A percentile compares a stretch with the other conserved stretches of the same genome.
Evolutionary conservation across 2,888 invertebrate genomes (phyloP).

Genomic region (Tipula vernalis): DNA sequence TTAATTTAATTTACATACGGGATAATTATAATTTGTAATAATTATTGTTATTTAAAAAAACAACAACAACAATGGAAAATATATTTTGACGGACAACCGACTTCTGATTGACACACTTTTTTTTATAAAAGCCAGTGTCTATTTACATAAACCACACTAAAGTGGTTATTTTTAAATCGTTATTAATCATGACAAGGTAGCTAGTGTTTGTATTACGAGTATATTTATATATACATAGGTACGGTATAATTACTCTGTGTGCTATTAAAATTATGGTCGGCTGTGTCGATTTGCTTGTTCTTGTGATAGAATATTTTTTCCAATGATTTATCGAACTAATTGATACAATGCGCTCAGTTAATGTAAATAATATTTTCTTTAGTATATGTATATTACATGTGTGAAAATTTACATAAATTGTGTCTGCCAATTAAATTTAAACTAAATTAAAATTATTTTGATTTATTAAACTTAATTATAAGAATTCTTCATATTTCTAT

Average conservation of each 20-base stretch:
- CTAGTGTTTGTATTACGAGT: too few species aligned
- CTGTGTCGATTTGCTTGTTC: not conserved
- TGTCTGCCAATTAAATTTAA: not conserved
- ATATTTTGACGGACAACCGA: not conserved
- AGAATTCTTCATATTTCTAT: not conserved
- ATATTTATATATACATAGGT: too few species aligned
- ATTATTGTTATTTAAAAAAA: not conserved
- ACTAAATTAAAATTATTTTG: not conserved
- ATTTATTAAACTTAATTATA: not conserved
- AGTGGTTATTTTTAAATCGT: not conserved
- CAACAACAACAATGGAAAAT: not conserved
- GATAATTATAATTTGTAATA: not conserved
- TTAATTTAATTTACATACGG: not conserved
- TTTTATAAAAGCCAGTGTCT: not conserved
- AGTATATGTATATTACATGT: not conserved
- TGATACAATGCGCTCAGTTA: not conserved
- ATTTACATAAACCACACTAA: not conserved
- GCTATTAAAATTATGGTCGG: too few species aligned
- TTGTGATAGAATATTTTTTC: not conserved
- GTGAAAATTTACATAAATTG: not conserved
- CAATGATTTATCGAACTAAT: not conserved
- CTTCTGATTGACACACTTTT: not conserved
- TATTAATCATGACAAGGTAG: not conserved
- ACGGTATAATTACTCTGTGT: too few species aligned
- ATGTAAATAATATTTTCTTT: not conserved